A percentile compares a stretch with the other conserved stretches of the same genome.
Conservation (phyloP, 2,113 vertebrate species). For the Eptesicus fuscus region DNA sequence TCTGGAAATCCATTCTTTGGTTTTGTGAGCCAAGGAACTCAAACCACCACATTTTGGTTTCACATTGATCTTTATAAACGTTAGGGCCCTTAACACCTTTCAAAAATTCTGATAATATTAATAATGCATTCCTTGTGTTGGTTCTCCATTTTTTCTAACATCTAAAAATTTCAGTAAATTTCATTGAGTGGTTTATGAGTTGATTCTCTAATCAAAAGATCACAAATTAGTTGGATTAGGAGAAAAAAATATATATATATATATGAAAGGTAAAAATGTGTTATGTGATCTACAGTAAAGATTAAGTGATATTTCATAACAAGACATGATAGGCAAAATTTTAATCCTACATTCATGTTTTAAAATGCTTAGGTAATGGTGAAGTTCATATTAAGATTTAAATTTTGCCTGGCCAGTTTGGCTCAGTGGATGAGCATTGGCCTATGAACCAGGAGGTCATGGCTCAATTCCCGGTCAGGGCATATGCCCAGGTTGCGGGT, state of each 20-base stretch:
- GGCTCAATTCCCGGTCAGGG: no score
- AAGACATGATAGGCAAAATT: not conserved
- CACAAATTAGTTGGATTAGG: not conserved
- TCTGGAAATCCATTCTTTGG: no score
- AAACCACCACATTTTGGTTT: no score
- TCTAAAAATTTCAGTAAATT: not conserved
- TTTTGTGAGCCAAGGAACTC: no score
- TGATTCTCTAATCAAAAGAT: not conserved
- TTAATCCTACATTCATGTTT: not conserved
- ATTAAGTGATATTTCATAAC: not conserved
- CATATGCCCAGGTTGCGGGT: no score
- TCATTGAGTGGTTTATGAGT: not conserved
- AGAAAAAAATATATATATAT: not conserved
- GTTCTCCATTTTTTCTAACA: not conserved
- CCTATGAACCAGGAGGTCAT: no score
- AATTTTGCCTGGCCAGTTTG: no score
- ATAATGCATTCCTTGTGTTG: conserved; percentile 8
- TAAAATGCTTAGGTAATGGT: not conserved
- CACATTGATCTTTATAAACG: not conserved
- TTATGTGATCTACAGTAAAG: not conserved
- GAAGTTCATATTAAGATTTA: not conserved
- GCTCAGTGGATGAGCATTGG: no score
- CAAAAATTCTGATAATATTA: conserved; percentile 28
- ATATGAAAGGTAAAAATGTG: not conserved
- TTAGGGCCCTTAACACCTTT: not conserved